phyloP scores from a whole-genome alignment of 2,797 vertebrate genomes.

The Clarias pachynema region DNA sequence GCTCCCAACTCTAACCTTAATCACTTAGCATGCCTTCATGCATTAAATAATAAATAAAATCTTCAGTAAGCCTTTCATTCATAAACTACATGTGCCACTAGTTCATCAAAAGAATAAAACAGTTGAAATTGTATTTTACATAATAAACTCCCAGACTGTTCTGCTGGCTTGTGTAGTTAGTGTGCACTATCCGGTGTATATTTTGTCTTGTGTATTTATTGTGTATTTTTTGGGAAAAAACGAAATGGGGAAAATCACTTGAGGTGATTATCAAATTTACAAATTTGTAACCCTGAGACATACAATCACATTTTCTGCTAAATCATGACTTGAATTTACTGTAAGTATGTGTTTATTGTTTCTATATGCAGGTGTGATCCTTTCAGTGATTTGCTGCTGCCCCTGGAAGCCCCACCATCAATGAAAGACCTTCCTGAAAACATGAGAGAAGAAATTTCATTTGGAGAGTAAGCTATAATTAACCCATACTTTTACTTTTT shows the following conservation, averaged over 20 bases:
- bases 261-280: not conserved
- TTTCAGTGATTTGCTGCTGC: constrained; percentile 66
- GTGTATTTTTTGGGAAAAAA: not conserved
- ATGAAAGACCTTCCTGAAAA: constrained; percentile 62
- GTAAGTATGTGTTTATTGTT: not conserved
- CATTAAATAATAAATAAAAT: too few species aligned
- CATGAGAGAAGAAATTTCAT: constrained; percentile 49
- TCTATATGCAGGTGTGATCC: constrained; percentile 63
- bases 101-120: not conserved
- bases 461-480: constrained; percentile 62
- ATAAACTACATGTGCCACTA: not conserved
- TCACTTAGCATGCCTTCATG: not conserved
- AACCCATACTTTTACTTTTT: not conserved
- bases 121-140: not conserved
- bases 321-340: not conserved
- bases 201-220: not conserved
- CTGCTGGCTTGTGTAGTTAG: not conserved
- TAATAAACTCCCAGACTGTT: not conserved
- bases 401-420: constrained; percentile 59
- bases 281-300: not conserved
- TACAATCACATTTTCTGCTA: not conserved
- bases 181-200: not conserved
- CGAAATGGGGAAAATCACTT: not conserved
- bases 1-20: not conserved
- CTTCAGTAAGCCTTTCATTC: not conserved